Conservation (phyloP, 2,888 invertebrate genomes). For the Ormyrus nitidulus region DNA sequence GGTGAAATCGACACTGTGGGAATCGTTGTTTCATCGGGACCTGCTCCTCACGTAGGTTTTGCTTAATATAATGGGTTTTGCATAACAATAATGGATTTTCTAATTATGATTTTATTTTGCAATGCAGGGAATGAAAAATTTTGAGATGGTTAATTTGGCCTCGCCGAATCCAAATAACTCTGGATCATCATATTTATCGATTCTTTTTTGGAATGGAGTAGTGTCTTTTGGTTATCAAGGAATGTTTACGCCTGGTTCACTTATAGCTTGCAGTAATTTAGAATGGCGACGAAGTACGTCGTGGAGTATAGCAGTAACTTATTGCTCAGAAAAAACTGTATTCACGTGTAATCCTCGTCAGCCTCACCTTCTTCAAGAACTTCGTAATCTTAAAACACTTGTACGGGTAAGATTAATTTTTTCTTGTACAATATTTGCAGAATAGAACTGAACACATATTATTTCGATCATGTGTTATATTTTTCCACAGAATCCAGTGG, state of each 20-base stretch:
- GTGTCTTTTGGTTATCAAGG: slow-evolving; percentile 76
- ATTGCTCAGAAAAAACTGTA: slow-evolving; percentile 80
- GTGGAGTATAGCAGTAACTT: slow-evolving; percentile 78
- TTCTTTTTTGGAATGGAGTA: slow-evolving; percentile 76
- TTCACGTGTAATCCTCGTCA: slow-evolving; percentile 81
- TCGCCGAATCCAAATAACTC: slow-evolving; percentile 59
- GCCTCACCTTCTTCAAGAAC: slow-evolving; percentile 75
- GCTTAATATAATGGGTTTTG: no score
- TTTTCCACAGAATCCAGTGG: slow-evolving; percentile 60
- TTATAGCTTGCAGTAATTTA: slow-evolving; percentile 81
- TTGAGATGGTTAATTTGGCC: slow-evolving; percentile 69
- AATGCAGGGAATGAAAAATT: slow-evolving; percentile 72
- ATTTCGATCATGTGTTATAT: no score
- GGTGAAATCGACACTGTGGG: slow-evolving; percentile 87
- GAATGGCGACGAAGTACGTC: slow-evolving; percentile 78
- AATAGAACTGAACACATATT: background rate
- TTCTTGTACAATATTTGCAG: background rate
- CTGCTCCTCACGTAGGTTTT: slow-evolving; percentile 72
- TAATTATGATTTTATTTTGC: slow-evolving; percentile 5
- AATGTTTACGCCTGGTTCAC: slow-evolving; percentile 78
- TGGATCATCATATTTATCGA: slow-evolving; percentile 72
- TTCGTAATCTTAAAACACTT: slow-evolving; percentile 75
- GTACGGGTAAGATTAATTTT: slow-evolving; percentile 62
- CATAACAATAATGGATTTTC: background rate
- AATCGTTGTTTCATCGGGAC: slow-evolving; percentile 79